These are phyloP conservation scores for Megalops atlanticus DNA, from an alignment of 2,113 vertebrate genomes.

Conservation along the genomic window DNA sequence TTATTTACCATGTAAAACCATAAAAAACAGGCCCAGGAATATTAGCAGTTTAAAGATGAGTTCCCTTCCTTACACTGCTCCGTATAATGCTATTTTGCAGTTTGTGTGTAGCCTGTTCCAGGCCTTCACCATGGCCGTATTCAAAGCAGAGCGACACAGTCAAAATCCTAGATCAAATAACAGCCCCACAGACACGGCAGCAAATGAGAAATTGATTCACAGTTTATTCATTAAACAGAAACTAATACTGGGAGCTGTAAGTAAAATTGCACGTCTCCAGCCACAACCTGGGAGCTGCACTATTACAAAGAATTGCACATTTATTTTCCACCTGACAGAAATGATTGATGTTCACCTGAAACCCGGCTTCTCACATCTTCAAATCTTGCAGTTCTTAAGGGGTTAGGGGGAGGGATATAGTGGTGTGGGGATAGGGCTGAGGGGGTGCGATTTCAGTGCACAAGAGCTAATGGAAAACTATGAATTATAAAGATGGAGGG, in stretches of 20 bases:
- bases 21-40: too few species aligned
- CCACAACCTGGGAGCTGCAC: neutral
- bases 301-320: neutral
- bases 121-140: neutral
- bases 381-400: neutral
- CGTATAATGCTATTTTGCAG: neutral
- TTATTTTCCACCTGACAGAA: neutral
- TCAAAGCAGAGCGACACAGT: neutral
- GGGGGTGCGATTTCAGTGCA: neutral
- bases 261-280: neutral
- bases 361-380: neutral
- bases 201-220: neutral
- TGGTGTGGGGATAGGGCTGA: neutral
- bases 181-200: neutral
- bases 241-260: neutral
- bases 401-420: neutral
- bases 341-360: neutral
- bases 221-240: neutral
- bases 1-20: too few species aligned
- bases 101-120: neutral
- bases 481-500: too few species aligned
- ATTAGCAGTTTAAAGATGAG: too few species aligned
- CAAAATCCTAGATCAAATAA: neutral
- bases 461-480: too few species aligned
- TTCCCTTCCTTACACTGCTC: neutral